Conservation (phyloP, 2,888 invertebrate species). For the Leptinotarsa tumamoca region DNA sequence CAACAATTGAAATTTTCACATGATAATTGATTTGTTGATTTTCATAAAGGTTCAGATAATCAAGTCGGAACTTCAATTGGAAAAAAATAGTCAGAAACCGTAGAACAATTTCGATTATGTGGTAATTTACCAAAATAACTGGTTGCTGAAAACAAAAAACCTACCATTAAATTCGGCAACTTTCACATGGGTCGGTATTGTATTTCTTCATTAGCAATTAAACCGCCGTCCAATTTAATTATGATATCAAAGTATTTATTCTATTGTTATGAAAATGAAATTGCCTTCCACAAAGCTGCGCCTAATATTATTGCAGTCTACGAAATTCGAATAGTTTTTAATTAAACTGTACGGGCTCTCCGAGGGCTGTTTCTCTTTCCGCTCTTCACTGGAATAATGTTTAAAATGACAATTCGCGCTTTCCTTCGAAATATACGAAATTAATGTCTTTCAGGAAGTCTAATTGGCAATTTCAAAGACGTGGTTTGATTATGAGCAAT, state of each 20-base stretch:
- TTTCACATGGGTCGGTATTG: slow-evolving; percentile 1
- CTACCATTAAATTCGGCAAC: not conserved
- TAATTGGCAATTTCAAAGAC: not conserved
- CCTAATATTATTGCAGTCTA: slow-evolving; percentile 11
- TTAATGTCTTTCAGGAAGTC: not conserved
- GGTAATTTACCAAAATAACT: not conserved
- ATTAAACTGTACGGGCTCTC: slow-evolving; percentile 15
- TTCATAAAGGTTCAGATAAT: no score
- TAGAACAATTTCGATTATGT: no score
- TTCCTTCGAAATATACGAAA: not conserved
- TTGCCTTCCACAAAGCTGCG: slow-evolving; percentile 18
- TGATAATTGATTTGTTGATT: no score
- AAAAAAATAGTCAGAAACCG: no score
- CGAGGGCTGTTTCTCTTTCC: not conserved
- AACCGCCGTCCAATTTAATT: not conserved
- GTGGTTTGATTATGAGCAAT: no score
- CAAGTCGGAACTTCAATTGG: no score
- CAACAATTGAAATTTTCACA: no score
- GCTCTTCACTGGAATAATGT: not conserved
- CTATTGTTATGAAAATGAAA: slow-evolving; percentile 18
- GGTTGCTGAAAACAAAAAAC: not conserved
- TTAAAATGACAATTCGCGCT: not conserved
- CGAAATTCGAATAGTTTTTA: slow-evolving; percentile 16
- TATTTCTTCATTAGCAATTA: slow-evolving; percentile 4
- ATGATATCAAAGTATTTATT: slow-evolving; percentile 15